Evolutionary conservation across 1,140 invertebrate genomes (phyloP).

Genomic region (Bombus haemorrhoidalis): DNA sequence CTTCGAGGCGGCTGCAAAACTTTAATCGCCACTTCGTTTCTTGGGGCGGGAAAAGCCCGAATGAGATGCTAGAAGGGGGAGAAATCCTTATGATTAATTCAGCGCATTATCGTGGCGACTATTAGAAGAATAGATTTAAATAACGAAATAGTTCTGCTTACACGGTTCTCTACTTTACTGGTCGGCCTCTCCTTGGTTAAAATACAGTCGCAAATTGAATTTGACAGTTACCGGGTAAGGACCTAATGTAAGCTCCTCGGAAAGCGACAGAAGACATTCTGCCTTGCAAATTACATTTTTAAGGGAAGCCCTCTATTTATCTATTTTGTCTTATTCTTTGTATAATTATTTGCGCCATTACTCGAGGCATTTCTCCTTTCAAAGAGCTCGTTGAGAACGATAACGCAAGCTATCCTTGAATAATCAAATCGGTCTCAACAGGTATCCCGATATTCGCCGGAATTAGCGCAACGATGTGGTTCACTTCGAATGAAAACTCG

Average conservation of each 20-base stretch:
- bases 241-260: slow-evolving; percentile 21
- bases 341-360: slow-evolving; percentile 22
- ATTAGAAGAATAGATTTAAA: slow-evolving; percentile 67
- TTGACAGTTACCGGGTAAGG: slow-evolving; percentile 27
- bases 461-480: background rate
- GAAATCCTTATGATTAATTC: slow-evolving; percentile 68
- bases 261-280: slow-evolving; percentile 3
- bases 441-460: too few relatives aligned
- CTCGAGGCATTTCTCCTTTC: background rate
- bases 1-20: slow-evolving; percentile 36
- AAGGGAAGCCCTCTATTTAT: slow-evolving; percentile 5
- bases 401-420: background rate
- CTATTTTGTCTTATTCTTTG: slow-evolving; percentile 33
- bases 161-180: slow-evolving; percentile 62
- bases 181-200: slow-evolving; percentile 2
- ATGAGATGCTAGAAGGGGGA: slow-evolving; percentile 51
- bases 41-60: slow-evolving; percentile 24
- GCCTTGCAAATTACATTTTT: slow-evolving; percentile 51
- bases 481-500: background rate
- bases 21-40: slow-evolving; percentile 63
- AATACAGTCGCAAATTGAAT: slow-evolving; percentile 40
- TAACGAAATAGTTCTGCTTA: slow-evolving; percentile 68
- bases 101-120: slow-evolving; percentile 63
- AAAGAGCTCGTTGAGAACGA: background rate
- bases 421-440: background rate